A percentile compares a stretch with the other conserved stretches of the same genome.
These are phyloP conservation scores for Atta colombica DNA, from an alignment of 1,140 invertebrate species.

Conservation along the genomic window DNA sequence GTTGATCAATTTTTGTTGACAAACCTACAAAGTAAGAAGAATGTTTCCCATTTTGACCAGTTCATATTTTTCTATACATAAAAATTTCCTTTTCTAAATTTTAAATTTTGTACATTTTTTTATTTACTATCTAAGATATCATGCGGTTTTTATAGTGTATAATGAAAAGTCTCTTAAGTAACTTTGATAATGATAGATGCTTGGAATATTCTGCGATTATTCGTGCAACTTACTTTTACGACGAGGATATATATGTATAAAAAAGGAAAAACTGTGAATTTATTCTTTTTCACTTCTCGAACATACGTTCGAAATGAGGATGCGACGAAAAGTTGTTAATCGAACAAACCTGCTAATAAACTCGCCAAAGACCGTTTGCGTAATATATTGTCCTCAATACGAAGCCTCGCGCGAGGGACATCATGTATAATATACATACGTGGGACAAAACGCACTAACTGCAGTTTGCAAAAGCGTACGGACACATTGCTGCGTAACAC, in stretches of 20 bases:
- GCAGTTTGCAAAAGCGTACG: constrained; percentile 20
- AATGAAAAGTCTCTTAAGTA: no score
- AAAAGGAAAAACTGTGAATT: background rate
- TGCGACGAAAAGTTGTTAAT: background rate
- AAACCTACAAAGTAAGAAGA: no score
- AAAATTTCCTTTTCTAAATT: no score
- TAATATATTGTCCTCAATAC: constrained; percentile 28
- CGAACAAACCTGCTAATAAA: constrained; percentile 16
- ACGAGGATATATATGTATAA: background rate
- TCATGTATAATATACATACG: background rate
- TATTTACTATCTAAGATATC: no score
- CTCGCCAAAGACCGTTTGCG: constrained; percentile 17
- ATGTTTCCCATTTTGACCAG: no score
- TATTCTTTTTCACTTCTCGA: background rate
- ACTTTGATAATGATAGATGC: background rate
- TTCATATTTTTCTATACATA: no score
- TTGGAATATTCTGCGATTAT: background rate
- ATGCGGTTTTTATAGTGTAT: no score
- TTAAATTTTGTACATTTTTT: no score
- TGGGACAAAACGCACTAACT: constrained; percentile 30
- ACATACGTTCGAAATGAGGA: background rate
- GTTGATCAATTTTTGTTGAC: no score
- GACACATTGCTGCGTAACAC: constrained; percentile 41
- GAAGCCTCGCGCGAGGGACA: background rate
- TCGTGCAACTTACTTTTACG: background rate